These are phyloP conservation scores for Caenorhabditis elegans DNA, from an alignment of 1,140 invertebrate genomes.

Conservation along the genomic window WBcel235 BX284605.5:16294501-16295000, in stretches of 20 bases:
- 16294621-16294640: too few species aligned
- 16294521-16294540: too few species aligned
- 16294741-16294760: slow-evolving; percentile 31
- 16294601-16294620: too few species aligned
- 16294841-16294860: neutral
- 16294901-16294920: neutral
- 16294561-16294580: too few species aligned
- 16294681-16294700: too few species aligned
- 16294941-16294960: too few species aligned
- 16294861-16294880: neutral
- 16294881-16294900: neutral
- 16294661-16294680: too few species aligned
- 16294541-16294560: too few species aligned
- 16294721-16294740: slow-evolving; percentile 4
- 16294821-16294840: slow-evolving; percentile 4
- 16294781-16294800: neutral
- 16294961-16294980: neutral
- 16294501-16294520: neutral
- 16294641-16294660: too few species aligned
- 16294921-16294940: slow-evolving; percentile 3
- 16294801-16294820: slow-evolving; percentile 5
- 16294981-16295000: slow-evolving; percentile 14
- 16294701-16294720: neutral
- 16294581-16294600: too few species aligned
- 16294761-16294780: slow-evolving; percentile 20